Percentiles rank a stretch among this genome's conserved stretches.
These are phyloP conservation scores for Boloria euphrosyne DNA, from an alignment of 2,888 invertebrate species.

Conservation along the genomic window DNA sequence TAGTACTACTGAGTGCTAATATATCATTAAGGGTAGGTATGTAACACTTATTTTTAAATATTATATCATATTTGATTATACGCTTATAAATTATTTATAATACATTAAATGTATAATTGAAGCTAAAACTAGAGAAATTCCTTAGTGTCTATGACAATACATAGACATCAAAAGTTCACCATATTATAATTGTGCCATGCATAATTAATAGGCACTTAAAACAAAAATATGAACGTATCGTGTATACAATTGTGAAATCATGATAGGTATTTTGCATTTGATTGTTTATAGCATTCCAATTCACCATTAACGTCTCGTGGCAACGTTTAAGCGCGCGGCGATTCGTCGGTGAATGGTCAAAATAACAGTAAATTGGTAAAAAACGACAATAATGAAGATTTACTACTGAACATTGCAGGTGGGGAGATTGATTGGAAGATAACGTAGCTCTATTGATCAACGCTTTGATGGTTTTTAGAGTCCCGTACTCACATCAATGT, in stretches of 20 bases:
- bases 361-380: conserved; percentile 68
- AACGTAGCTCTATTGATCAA: conserved; percentile 56
- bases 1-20: too few species aligned
- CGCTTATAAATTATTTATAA: too few species aligned
- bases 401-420: conserved; percentile 65
- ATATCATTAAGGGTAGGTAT: too few species aligned
- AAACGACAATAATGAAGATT: conserved; percentile 72
- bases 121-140: neutral
- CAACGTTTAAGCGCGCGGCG: conserved; percentile 40
- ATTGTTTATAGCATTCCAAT: conserved; percentile 45
- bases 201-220: conserved; percentile 24
- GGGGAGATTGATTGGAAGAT: conserved; percentile 64
- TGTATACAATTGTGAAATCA: conserved; percentile 18
- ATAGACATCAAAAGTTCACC: neutral
- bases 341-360: conserved; percentile 46
- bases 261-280: conserved; percentile 34
- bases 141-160: conserved; percentile 8
- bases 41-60: too few species aligned
- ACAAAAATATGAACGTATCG: conserved; percentile 19
- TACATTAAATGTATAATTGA: neutral
- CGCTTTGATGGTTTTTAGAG: conserved; percentile 53
- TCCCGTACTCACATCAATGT: conserved; percentile 30
- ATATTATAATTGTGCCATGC: conserved; percentile 11
- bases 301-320: conserved; percentile 41
- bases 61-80: too few species aligned